phyloP scores from a whole-genome alignment of 1,140 invertebrate species.

The Ceratoteleas bidentatus region DNA sequence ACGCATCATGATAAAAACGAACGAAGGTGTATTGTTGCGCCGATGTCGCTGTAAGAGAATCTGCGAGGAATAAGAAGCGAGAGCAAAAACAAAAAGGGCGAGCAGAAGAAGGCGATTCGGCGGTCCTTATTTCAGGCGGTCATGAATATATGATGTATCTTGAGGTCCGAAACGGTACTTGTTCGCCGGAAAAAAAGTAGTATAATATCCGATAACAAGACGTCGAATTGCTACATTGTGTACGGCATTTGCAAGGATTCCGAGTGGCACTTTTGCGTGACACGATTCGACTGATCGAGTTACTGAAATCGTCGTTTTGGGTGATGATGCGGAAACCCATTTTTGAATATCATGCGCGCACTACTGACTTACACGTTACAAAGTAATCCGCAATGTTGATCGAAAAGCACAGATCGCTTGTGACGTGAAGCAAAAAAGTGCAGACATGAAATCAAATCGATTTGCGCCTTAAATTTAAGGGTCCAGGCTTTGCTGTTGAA shows the following conservation, averaged over 20 bases:
- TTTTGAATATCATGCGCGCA: slow-evolving; percentile 6
- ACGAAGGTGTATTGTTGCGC: slow-evolving; percentile 60
- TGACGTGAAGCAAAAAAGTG: too few relatives aligned
- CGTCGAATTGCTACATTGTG: slow-evolving; percentile 20
- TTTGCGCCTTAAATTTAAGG: too few relatives aligned
- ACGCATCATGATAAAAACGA: slow-evolving; percentile 52
- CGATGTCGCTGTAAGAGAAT: slow-evolving; percentile 59
- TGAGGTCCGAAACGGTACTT: slow-evolving; percentile 48
- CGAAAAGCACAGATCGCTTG: too few relatives aligned
- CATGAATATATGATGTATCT: slow-evolving; percentile 64
- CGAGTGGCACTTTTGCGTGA: slow-evolving; percentile 30
- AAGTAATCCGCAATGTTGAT: too few relatives aligned
- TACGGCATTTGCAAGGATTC: slow-evolving; percentile 29
- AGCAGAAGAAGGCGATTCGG: slow-evolving; percentile 18
- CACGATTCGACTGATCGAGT: slow-evolving; percentile 34
- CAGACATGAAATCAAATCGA: too few relatives aligned
- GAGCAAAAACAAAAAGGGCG: slow-evolving; percentile 5
- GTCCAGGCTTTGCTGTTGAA: too few relatives aligned
- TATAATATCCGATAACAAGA: slow-evolving; percentile 43
- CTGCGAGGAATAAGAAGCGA: slow-evolving; percentile 45
- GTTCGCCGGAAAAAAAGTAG: slow-evolving; percentile 34
- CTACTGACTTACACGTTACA: slow-evolving; percentile 26
- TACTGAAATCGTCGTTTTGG: slow-evolving; percentile 30
- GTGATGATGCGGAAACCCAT: slow-evolving; percentile 28
- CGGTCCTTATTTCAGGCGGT: slow-evolving; percentile 44